Evolutionary conservation across 2,797 vertebrate species (phyloP), one percentile per base, ranked within the genome.

Genomic region (Netta rufina): DNA sequence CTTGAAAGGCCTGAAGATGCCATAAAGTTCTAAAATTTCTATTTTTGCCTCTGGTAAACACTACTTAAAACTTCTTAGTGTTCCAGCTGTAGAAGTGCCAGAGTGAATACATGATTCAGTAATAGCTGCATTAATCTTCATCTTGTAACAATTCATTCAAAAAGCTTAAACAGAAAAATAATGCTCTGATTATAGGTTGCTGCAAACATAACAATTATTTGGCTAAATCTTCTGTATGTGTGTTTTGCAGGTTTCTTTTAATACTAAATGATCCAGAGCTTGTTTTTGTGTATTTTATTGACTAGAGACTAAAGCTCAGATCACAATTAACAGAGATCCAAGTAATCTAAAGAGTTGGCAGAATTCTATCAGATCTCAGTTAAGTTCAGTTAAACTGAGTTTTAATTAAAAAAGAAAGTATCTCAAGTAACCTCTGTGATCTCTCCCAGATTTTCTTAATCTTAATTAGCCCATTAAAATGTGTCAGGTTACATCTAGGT

Each of bases 81-180:
- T 66, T 96, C n/a, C 58, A 80, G 7, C 62, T 93, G 19, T 11
- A 61, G 66, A 81, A 76, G 6, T 38, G 76, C 47, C 72, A 89
- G 60, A 64, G 70, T 7, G 75, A 45, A 89, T 60, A 6, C 19
- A 60, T 14, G 8, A 72, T n/a, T 91, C 22, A 49, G 3, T 66
- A 80, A n/a, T 1, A 92, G 22, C 47, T 85, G 15, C 4, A 43
- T 92, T 86, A 85, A 36, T 84, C 11, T 71, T 43, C 13, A 19
- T 81, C n/a, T 69, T 32, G 43, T 27, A 94, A 58, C 41, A 53
- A 73, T 75, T 89, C 22, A 72, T 41, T 93, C n/a, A 81, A 87
- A 95, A 93, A 85, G 33, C 33, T 21, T 85, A 84, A 93, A 72
- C 30, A 85, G 17, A 70, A 78, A 83, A 88, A 66, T 43, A 93